Conservation (phyloP, 2,113 vertebrate genomes). For the Dromas ardeola region DNA sequence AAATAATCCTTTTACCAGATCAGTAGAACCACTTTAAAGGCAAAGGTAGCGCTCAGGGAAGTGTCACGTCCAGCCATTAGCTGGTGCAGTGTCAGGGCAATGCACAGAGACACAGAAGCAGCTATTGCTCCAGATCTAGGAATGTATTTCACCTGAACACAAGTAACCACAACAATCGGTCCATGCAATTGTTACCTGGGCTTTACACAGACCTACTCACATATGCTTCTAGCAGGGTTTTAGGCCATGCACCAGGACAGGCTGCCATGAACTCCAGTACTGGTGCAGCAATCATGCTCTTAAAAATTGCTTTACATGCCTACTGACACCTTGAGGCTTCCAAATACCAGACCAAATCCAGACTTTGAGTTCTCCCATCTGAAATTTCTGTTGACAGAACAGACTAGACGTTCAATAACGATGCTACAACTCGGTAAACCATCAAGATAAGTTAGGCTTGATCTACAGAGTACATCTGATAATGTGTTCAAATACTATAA, state of each 20-base stretch:
- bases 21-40: not conserved
- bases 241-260: rapidly evolving
- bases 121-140: not conserved
- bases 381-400: not conserved
- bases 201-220: not conserved
- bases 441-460: not conserved
- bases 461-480: not conserved
- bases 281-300: rapidly evolving
- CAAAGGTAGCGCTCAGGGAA: not conserved
- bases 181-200: not conserved
- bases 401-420: not conserved
- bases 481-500: not conserved
- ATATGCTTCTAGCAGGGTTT: rapidly evolving
- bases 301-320: rapidly evolving
- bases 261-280: not conserved
- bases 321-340: not conserved
- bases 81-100: not conserved
- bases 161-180: rapidly evolving
- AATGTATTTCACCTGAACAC: not conserved
- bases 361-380: not conserved
- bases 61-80: not conserved
- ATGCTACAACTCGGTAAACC: not conserved
- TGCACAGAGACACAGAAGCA: not conserved
- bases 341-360: not conserved
- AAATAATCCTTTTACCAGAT: not conserved